Conservation (phyloP, 2,113 vertebrate genomes). For the Camelus dromedarius region DNA sequence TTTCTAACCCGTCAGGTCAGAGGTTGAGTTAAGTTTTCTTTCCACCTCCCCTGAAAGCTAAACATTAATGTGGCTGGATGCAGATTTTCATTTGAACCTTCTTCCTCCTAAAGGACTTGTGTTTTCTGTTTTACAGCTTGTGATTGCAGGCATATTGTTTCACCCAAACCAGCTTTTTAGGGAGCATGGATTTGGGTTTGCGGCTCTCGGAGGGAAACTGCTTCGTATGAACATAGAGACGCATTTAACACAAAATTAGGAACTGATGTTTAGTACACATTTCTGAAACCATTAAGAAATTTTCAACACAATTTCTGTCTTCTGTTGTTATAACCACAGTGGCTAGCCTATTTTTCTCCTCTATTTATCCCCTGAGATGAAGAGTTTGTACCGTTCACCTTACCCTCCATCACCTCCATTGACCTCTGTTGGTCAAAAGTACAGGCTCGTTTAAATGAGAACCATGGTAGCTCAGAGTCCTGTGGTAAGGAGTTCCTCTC, state of each 20-base stretch:
- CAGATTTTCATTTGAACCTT: not conserved
- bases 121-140: not conserved
- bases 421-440: not conserved
- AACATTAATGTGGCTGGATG: not conserved
- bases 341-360: not conserved
- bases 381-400: rapidly evolving
- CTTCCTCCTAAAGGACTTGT: not conserved
- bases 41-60: not conserved
- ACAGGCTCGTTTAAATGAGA: not conserved
- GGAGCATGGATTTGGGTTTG: not conserved
- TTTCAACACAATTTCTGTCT: not conserved
- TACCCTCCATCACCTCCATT: rapidly evolving
- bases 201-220: not conserved
- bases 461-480: not conserved
- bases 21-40: not conserved
- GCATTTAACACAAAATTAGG: not conserved
- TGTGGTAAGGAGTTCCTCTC: not conserved
- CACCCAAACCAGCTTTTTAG: not conserved
- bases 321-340: not conserved
- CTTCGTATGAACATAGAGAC: not conserved
- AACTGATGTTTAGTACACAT: not conserved
- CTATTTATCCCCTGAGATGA: not conserved
- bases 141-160: not conserved
- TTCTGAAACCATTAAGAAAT: not conserved
- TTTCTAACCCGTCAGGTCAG: not conserved